Percentiles rank a stretch among this genome's conserved stretches.
Evolutionary conservation across 1,140 invertebrate species (phyloP).

Genomic region (Thaumetopoea pityocampa): DNA sequence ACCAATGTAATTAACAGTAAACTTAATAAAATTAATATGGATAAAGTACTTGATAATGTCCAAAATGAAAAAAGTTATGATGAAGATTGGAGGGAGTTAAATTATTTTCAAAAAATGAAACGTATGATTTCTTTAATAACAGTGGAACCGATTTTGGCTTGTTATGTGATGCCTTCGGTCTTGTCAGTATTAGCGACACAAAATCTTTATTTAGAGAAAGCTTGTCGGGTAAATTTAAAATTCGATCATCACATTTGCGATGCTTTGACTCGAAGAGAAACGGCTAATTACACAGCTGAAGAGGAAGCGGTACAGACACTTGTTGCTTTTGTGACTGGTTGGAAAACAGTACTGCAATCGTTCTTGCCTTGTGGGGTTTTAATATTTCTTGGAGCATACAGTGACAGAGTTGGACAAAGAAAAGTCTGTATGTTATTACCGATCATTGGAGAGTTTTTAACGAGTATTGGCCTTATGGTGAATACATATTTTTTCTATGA

Average conservation of each 20-base stretch:
- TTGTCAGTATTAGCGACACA: slow-evolving; percentile 86
- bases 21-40: slow-evolving; percentile 40
- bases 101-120: slow-evolving; percentile 74
- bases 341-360: slow-evolving; percentile 88
- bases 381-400: slow-evolving; percentile 87
- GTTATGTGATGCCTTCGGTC: slow-evolving; percentile 88
- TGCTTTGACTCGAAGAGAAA: slow-evolving; percentile 81
- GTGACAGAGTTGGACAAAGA: slow-evolving; percentile 83
- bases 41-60: slow-evolving; percentile 28
- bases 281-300: slow-evolving; percentile 82
- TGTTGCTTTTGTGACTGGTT: slow-evolving; percentile 86
- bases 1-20: slow-evolving; percentile 45
- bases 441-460: slow-evolving; percentile 87
- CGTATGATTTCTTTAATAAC: slow-evolving; percentile 82
- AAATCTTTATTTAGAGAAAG: slow-evolving; percentile 90
- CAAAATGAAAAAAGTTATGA: slow-evolving; percentile 31
- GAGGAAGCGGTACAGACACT: slow-evolving; percentile 85
- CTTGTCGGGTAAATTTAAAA: slow-evolving; percentile 86
- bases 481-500: slow-evolving; percentile 87
- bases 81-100: slow-evolving; percentile 61
- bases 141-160: slow-evolving; percentile 86
- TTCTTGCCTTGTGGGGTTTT: slow-evolving; percentile 84
- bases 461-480: slow-evolving; percentile 84
- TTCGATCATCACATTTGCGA: slow-evolving; percentile 84
- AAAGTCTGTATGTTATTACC: slow-evolving; percentile 91